Base-by-base conservation (phyloP, 2,888 invertebrate species). In the Listrodromus nycthemerus region DNA sequence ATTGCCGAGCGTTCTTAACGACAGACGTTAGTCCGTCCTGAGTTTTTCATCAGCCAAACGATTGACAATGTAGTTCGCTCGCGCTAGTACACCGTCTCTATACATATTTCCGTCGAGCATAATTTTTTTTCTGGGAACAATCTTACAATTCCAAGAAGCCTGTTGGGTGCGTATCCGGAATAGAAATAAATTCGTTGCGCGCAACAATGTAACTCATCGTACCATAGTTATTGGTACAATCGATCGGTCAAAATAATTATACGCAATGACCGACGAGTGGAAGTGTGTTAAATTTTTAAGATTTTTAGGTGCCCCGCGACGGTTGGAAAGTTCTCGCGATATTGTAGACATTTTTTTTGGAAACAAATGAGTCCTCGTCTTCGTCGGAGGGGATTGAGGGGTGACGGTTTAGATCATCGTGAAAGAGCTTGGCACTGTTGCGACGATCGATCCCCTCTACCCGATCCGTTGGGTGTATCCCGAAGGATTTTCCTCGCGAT, bases 141-240 rank as follows among this genome's bases (percentile, higher is more conserved):
- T 61, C 27, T 61, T 16, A 2, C 61, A 30, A 16, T 61, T 61
- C 61, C 30, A 16, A 27, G 16, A 27, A 61, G 16, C 61, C 16
- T 2, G 61, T n/a, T 7, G 16, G 30, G 16, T 7, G 27, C 16
- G 30, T 16, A 30, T 61, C 61, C 1, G 61, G 30, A 13, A 16
- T 27, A 3, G 30, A 7, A 27, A 6, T 50, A 61, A 21, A 21
- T 24, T 55, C 55, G 10, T 8, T 67, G 45, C n/a, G 6, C 21
- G 69, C 77, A 61, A 77, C 77, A 77, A 77, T 77, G 77, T 77
- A 65, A 27, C 52, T 21, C 16, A 19, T 30, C 5, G 61, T 30
- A 30, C 1, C 1, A 58, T 30, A 5, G 27, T 30, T 30, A 16
- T n/a, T 16, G 27, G 16, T 5, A 6, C 2, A n/a, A 30, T 27